Percentiles rank a stretch among this genome's conserved stretches.
Evolutionary conservation across 2,797 vertebrate species (phyloP).

Genomic region (Sebastes steindachneri): DNA sequence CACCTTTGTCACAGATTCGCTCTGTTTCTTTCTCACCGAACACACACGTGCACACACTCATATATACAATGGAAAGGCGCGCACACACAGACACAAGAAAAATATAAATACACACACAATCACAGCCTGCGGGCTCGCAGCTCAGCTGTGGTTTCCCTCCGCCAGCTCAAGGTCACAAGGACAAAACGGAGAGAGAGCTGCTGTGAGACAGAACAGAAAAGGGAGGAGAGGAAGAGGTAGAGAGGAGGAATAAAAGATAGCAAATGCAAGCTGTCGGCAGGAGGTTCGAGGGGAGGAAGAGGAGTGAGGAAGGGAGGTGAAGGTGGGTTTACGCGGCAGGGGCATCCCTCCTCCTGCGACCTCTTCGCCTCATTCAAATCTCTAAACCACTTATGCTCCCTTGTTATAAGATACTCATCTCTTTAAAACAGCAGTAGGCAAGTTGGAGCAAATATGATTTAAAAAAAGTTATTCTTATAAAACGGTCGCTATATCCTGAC

Average conservation of each 20-base stretch:
- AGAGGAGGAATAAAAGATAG: not conserved
- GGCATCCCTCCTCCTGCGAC: not conserved
- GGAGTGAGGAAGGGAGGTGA: not conserved
- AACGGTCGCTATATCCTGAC: too few species aligned
- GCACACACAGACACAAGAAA: not conserved
- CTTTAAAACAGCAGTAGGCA: not conserved
- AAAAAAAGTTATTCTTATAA: too few species aligned
- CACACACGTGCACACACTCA: not conserved
- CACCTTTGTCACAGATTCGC: not conserved
- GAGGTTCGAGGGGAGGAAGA: not conserved
- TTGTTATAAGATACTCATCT: not conserved
- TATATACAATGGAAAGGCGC: not conserved
- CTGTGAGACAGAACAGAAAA: not conserved
- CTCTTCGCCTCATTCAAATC: constrained; percentile 6
- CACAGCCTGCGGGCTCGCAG: not conserved
- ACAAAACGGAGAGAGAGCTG: not conserved
- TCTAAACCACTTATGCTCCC: not conserved
- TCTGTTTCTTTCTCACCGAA: not conserved
- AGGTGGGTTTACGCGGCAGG: not conserved
- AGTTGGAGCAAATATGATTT: too few species aligned
- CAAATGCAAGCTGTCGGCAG: not conserved
- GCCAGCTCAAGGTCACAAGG: constrained; percentile 49
- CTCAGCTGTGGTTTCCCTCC: not conserved
- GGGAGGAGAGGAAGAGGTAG: not conserved
- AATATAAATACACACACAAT: not conserved